Base-by-base conservation (phyloP, 2,113 vertebrate genomes). In the Phaethon lepturus region DNA sequence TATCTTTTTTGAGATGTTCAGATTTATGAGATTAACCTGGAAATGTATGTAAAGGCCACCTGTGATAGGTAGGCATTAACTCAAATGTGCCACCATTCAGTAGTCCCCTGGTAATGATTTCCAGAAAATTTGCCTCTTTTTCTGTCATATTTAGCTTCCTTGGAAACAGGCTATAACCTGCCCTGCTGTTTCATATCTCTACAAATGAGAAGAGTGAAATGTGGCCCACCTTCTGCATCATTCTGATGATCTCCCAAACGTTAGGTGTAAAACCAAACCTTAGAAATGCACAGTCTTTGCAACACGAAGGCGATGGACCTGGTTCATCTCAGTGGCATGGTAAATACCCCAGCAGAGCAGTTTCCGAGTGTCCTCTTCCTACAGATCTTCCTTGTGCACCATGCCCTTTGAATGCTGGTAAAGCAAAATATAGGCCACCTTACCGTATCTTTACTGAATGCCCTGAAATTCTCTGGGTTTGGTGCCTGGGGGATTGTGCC, bases 391-490 rank as follows among this genome's bases (percentile, higher is more conserved):
- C 28, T 47, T 13, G 60, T 31, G 23, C 12, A 1, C n/a, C 38
- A 14, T 66, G 68, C 6, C 45, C 45, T 31, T 47, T 47, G 40
- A 29, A n/a, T 17, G 23, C 9, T 47, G 23, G 10, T 28, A 33
- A 58, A 23, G 4, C 15, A 45, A 56, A 49, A 33, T 33, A 50
- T 5, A 38, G 23, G 12, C 12, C 66, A 58, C 31, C 44, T 64
- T 40, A 45, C 15, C 19, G 5, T 26, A 47, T 53, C 59, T 72
- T 79, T 52, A 45, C 25, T 10, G 18, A 66, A 56, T 26, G 25
- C 5, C 20, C 20, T 31, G 17, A 11, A 35, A 1, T 49, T 31
- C 18, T 18, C 42, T 0, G 0, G 3, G 24, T 62, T 77, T 56
- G 29, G 11, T 77, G 25, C 11, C 29, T 47, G 10, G 11, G 18